Evolutionary conservation across 2,113 vertebrate genomes (phyloP).

Genomic region (Coracopsis vasa): DNA sequence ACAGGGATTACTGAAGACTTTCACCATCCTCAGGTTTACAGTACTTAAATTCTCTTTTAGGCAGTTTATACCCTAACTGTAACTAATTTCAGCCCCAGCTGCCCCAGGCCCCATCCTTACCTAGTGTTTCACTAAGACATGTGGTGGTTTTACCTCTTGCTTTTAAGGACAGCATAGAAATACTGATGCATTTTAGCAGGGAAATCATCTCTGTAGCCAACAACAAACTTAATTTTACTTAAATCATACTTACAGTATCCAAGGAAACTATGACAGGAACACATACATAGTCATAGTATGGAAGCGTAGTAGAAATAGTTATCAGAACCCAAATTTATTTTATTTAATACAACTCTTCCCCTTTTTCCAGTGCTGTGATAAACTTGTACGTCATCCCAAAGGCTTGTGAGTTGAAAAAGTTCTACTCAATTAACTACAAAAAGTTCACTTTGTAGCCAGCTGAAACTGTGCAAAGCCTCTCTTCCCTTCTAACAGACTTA

Average conservation of each 20-base stretch:
- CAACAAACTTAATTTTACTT: not conserved
- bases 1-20: not conserved
- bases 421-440: not conserved
- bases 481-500: not conserved
- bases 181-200: not conserved
- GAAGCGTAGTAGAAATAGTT: not conserved
- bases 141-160: not conserved
- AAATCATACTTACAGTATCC: not conserved
- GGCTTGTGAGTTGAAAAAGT: not conserved
- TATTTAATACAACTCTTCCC: slow-evolving; percentile 34
- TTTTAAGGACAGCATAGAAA: not conserved
- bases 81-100: not conserved
- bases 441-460: slow-evolving; percentile 4
- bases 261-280: not conserved
- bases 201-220: not conserved
- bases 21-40: not conserved
- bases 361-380: slow-evolving; percentile 35
- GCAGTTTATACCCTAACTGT: not conserved
- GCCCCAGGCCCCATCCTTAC: not conserved
- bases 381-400: slow-evolving; percentile 18
- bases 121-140: not conserved
- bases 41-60: not conserved
- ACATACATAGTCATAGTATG: not conserved
- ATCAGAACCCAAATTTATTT: not conserved
- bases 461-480: slow-evolving; percentile 47